Base-by-base conservation (phyloP, 2,888 invertebrate species). In the Xiphydria camelus region DNA sequence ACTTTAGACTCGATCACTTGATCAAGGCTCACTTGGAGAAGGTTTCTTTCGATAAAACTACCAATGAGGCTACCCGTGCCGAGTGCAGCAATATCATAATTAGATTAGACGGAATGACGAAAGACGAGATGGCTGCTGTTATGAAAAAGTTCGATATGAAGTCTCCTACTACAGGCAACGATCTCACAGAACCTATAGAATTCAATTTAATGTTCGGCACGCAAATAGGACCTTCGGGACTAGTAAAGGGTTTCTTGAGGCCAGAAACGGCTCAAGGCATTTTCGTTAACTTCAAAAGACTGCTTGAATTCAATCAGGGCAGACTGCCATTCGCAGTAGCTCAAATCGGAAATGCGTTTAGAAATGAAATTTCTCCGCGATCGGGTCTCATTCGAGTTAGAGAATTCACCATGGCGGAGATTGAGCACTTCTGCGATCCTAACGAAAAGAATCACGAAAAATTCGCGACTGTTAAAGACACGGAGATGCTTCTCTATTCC, bases 221-320 rank as follows among this genome's bases (percentile, higher is more conserved):
- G 0, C 91, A 91, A 74, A 99, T 99, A 68, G 99, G 99, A 14
- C 99, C 99, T 2, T 90, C 97, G 48, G 98, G 98, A 0, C 78
- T 92, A 43, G 83, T 95, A 1, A 95, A 95, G 79, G 96, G 94
- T 79, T 99, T 89, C 72, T 80, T 99, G 15, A 84, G 99, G 47
- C 99, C 99, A 15, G 99, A 99, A 80, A 99, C 99, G 9, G 99
- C 99, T 0, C 99, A 99, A 76, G 99, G 99, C 18, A 99, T 99
- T 59, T 99, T 99, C 78, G 98, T 99, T 0, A 99, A 99, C 77
- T 99, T 99, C 75, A 99, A 99, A 76, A 83, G 99, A 9, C 81
- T 99, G 18, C 76, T 99, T 41, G 97, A 97, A 76, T 99, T 99
- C 75, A 99, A 99, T 76, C 94, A 95, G 70, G 97, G 96, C 4